Percentiles rank a stretch among this genome's conserved stretches.
phyloP scores from a whole-genome alignment of 2,888 invertebrate species.

The Parasteatoda lunata region DNA sequence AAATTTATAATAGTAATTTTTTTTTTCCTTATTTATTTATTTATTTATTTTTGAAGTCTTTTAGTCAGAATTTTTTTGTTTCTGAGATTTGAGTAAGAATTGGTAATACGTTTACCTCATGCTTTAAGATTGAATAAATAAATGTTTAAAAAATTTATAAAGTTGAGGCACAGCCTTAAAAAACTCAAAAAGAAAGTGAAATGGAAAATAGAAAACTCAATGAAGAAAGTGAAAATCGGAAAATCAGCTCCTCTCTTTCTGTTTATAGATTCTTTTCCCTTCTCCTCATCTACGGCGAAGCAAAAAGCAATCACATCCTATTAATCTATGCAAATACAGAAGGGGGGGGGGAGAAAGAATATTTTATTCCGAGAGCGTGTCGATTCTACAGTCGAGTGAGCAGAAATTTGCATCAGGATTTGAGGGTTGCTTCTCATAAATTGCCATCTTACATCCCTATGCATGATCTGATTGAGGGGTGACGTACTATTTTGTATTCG shows the following conservation, averaged over 20 bases:
- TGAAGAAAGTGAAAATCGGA: not conserved
- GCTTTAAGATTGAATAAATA: no score
- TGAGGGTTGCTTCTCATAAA: not conserved
- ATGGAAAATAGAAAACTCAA: not conserved
- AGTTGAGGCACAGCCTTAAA: no score
- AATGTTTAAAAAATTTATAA: no score
- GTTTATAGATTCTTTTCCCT: not conserved
- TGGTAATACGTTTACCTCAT: no score
- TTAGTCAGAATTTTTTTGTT: no score
- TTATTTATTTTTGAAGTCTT: no score
- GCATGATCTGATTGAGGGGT: not conserved
- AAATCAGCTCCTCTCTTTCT: not conserved
- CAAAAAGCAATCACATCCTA: not conserved
- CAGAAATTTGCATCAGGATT: constrained; percentile 17
- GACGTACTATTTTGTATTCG: not conserved
- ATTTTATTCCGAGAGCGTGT: constrained; percentile 19
- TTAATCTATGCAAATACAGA: not conserved
- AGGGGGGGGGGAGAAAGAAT: not conserved
- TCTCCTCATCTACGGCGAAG: not conserved
- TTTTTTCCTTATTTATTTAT: no score
- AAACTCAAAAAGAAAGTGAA: no score
- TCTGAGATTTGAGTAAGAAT: no score
- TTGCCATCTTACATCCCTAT: not conserved
- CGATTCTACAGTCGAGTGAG: constrained; percentile 21
- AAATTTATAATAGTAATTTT: no score